phyloP scores from a whole-genome alignment of 2,113 vertebrate species.

The Pogonocichla stellata region DNA sequence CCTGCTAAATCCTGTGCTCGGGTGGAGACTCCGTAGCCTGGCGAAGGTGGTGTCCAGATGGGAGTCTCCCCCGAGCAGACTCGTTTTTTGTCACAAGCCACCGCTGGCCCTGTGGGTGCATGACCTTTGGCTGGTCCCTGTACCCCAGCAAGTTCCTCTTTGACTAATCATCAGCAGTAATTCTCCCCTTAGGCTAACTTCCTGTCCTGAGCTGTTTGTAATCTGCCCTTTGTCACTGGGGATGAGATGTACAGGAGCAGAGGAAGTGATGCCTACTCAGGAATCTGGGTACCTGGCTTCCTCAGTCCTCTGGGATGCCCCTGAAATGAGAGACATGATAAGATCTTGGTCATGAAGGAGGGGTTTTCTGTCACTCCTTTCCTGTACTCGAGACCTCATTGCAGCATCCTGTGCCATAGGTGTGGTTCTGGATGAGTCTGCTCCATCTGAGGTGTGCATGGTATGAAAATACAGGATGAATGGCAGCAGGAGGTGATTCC shows the following conservation, averaged over 20 bases:
- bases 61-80: rapidly evolving
- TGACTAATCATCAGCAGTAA: neutral
- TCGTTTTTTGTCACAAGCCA: rapidly evolving
- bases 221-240: neutral
- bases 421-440: neutral
- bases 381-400: neutral
- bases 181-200: neutral
- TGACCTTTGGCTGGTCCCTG: neutral
- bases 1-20: neutral
- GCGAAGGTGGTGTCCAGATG: neutral
- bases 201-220: neutral
- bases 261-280: constrained; percentile 48
- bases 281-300: neutral
- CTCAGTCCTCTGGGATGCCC: neutral
- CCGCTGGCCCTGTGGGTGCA: neutral
- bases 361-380: neutral
- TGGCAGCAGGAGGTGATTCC: neutral
- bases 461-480: neutral
- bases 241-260: neutral
- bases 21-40: rapidly evolving
- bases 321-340: neutral
- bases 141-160: neutral
- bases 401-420: neutral
- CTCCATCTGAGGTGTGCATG: neutral
- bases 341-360: neutral